Conservation (phyloP, 2,797 vertebrate genomes). For the Poeciliopsis paucimaculata region DNA sequence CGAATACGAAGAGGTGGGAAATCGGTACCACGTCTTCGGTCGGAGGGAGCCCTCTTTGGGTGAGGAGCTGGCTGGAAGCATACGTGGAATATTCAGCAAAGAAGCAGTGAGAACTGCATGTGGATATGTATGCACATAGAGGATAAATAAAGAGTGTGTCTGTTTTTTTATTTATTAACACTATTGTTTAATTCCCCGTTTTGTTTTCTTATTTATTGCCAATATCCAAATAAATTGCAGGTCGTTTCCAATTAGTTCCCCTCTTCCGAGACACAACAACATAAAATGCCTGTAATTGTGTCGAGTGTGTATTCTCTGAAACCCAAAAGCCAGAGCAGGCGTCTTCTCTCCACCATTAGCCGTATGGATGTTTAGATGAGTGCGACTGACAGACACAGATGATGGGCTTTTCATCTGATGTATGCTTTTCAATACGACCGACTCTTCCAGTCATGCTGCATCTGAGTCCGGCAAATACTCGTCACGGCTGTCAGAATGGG, state of each 20-base stretch:
- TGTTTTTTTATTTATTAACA: background rate
- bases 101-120: background rate
- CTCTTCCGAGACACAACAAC: slow-evolving; percentile 7
- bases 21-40: slow-evolving; percentile 70
- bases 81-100: slow-evolving; percentile 31
- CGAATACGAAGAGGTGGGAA: slow-evolving; percentile 20
- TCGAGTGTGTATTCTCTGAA: slow-evolving; percentile 56
- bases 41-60: slow-evolving; percentile 81
- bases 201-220: slow-evolving; percentile 10
- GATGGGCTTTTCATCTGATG: slow-evolving; percentile 70
- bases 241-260: slow-evolving; percentile 3
- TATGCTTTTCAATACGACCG: slow-evolving; percentile 89
- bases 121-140: slow-evolving; percentile 6
- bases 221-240: slow-evolving; percentile 5
- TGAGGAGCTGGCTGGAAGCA: slow-evolving; percentile 53
- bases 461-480: slow-evolving; percentile 80
- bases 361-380: slow-evolving; percentile 72
- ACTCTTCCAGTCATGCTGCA: slow-evolving; percentile 91
- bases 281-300: slow-evolving; percentile 44
- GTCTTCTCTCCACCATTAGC: slow-evolving; percentile 60
- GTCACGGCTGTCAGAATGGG: slow-evolving; percentile 84
- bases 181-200: slow-evolving; percentile 19
- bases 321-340: slow-evolving; percentile 34
- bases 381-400: slow-evolving; percentile 75
- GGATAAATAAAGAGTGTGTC: background rate